Evolutionary conservation across 2,797 vertebrate genomes (phyloP).

Genomic region (Falco biarmicus): DNA sequence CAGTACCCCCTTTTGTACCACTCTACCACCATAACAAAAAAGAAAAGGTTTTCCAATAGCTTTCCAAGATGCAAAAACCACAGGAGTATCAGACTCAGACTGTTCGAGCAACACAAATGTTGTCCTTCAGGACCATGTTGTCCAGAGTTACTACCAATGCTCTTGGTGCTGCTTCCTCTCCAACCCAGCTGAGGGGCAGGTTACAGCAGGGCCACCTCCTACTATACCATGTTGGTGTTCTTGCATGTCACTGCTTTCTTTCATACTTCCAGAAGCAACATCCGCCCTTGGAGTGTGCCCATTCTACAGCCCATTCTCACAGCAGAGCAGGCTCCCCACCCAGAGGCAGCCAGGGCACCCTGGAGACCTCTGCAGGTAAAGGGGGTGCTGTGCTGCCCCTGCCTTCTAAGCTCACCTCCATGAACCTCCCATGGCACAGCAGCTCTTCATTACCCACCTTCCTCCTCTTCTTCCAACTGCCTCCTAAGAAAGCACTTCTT

Average conservation of each 20-base stretch:
- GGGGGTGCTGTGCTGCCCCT: neutral
- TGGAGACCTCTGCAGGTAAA: neutral
- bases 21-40: neutral
- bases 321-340: neutral
- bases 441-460: neutral
- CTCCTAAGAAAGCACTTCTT: neutral
- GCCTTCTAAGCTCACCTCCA: neutral
- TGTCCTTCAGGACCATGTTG: neutral
- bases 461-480: neutral
- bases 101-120: neutral
- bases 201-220: neutral
- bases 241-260: neutral
- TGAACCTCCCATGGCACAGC: neutral
- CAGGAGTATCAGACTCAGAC: neutral
- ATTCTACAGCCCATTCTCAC: neutral
- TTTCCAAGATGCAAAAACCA: neutral
- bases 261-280: neutral
- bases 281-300: neutral
- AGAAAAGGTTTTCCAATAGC: neutral
- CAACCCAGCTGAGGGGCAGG: neutral
- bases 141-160: neutral
- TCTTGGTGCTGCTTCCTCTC: neutral
- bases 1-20: neutral
- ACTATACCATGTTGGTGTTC: neutral
- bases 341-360: neutral